These are phyloP conservation scores for Drosophila nasuta DNA, from an alignment of 1,140 invertebrate genomes.

Conservation along the genomic window DNA sequence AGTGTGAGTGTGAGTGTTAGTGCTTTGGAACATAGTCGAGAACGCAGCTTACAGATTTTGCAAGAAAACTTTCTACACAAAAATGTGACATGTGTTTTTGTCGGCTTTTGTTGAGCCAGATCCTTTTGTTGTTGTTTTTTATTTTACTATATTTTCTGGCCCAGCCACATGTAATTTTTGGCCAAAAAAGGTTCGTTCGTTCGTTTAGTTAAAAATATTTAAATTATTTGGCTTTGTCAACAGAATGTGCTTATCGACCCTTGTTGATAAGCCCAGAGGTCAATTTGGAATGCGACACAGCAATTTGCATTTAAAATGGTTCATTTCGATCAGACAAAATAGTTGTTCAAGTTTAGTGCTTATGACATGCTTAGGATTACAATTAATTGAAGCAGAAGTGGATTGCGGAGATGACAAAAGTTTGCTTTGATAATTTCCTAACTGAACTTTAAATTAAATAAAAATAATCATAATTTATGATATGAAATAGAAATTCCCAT, in stretches of 20 bases:
- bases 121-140: conserved; percentile 38
- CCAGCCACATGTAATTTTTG: conserved; percentile 12
- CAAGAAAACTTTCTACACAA: conserved; percentile 71
- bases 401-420: not conserved
- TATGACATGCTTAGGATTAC: not conserved
- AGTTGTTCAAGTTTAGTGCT: not conserved
- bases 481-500: too few species aligned
- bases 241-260: conserved; percentile 31
- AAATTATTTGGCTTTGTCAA: conserved; percentile 42
- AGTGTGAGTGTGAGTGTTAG: conserved; percentile 13
- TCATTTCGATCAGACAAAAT: conserved; percentile 24
- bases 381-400: conserved; percentile 1
- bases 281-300: conserved; percentile 19
- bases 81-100: conserved; percentile 79
- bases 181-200: conserved; percentile 8
- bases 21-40: conserved; percentile 10
- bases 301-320: conserved; percentile 43
- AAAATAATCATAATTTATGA: too few species aligned
- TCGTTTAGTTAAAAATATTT: conserved; percentile 45
- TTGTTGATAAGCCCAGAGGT: conserved; percentile 26
- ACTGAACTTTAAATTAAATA: too few species aligned
- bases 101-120: conserved; percentile 44
- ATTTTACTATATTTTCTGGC: conserved; percentile 17
- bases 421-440: too few species aligned
- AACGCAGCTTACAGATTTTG: conserved; percentile 68